A percentile compares a stretch with the other conserved stretches of the same genome.
These are phyloP conservation scores for Musca vetustissima DNA, from an alignment of 1,140 invertebrate genomes.

Conservation along the genomic window DNA sequence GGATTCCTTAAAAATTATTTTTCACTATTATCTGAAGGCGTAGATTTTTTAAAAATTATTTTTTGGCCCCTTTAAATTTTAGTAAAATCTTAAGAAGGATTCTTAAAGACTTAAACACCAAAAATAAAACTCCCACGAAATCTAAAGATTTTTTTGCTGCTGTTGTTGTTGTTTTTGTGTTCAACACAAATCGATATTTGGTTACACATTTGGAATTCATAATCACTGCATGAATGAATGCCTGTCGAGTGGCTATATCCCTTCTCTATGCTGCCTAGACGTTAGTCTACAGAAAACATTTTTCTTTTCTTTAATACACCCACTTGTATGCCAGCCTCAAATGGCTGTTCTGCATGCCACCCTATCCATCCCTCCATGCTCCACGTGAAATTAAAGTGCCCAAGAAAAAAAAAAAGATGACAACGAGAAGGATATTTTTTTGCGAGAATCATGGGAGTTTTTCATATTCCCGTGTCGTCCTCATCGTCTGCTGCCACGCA, in stretches of 20 bases:
- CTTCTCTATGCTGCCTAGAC: background rate
- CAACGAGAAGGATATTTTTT: background rate
- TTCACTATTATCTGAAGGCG: no score
- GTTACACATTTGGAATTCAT: conserved; percentile 19
- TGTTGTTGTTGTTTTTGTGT: background rate
- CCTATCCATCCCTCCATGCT: no score
- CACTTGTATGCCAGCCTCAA: background rate
- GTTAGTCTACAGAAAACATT: background rate
- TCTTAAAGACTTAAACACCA: no score
- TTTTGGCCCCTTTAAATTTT: no score
- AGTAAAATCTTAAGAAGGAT: no score
- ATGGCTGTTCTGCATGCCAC: background rate
- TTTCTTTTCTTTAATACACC: background rate
- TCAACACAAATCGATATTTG: conserved; percentile 3
- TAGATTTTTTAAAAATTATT: no score
- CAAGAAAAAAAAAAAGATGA: background rate
- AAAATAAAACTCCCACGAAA: no score
- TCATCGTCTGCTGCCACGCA: no score
- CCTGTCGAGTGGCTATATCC: background rate
- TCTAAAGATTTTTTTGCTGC: no score
- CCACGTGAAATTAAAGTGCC: background rate
- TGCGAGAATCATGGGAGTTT: background rate
- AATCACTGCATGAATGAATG: background rate
- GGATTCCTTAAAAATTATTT: no score
- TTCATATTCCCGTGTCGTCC: conserved; percentile 22